A percentile compares a stretch with the other conserved stretches of the same genome.
phyloP scores from a whole-genome alignment of 2,113 vertebrate species.

The Turdus rufiventris region DNA sequence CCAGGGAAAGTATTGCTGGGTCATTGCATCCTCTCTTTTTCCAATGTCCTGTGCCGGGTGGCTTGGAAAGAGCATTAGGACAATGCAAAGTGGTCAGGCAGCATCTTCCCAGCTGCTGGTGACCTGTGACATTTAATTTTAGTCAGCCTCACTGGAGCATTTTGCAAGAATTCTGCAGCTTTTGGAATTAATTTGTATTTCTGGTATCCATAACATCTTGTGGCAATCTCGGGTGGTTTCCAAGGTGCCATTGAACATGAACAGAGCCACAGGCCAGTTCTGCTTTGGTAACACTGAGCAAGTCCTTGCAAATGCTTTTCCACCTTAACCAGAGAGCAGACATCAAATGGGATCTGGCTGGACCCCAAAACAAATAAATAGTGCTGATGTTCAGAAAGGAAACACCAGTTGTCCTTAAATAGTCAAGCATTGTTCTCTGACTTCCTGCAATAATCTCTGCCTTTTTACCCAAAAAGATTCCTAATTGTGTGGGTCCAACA shows the following conservation, averaged over 20 bases:
- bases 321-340: conserved; percentile 35
- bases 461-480: conserved; percentile 27
- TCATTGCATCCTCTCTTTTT: background rate
- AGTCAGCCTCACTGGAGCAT: background rate
- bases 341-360: conserved; percentile 14
- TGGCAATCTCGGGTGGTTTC: background rate
- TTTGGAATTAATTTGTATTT: background rate
- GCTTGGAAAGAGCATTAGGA: background rate
- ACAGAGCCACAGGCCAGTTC: background rate
- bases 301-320: conserved; percentile 18
- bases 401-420: conserved; percentile 51
- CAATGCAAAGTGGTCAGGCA: background rate
- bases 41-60: background rate
- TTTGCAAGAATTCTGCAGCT: background rate
- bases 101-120: background rate
- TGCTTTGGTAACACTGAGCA: background rate
- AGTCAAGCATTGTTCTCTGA: conserved; percentile 59
- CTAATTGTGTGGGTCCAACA: background rate
- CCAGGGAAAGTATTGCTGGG: background rate
- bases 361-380: conserved; percentile 43
- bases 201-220: background rate
- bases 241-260: background rate
- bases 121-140: background rate
- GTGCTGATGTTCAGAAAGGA: conserved; percentile 55
- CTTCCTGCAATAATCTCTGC: conserved; percentile 44